Evolutionary conservation across 2,888 invertebrate genomes (phyloP).

Genomic region (Vesta saturnalis): DNA sequence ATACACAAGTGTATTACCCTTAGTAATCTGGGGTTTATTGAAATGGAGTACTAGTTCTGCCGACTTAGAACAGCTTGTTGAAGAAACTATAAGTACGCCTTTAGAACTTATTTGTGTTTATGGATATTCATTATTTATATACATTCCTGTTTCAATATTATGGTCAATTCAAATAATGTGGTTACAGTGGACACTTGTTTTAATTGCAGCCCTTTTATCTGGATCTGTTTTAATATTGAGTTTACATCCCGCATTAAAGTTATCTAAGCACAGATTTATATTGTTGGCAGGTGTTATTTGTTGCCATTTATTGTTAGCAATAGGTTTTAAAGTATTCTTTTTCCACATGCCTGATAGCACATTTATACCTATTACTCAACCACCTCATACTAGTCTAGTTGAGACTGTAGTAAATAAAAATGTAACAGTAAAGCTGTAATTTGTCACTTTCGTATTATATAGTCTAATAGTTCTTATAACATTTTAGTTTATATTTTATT

Average conservation of each 20-base stretch:
- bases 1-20: conserved; percentile 89
- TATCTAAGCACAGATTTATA: conserved; percentile 72
- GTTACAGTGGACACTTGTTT: conserved; percentile 89
- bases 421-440: not conserved
- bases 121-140: conserved; percentile 94
- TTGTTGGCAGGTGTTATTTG: conserved; percentile 74
- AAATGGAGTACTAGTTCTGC: conserved; percentile 79
- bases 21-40: conserved; percentile 83
- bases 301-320: conserved; percentile 84
- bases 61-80: conserved; percentile 73
- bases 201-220: conserved; percentile 83
- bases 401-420: not conserved
- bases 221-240: conserved; percentile 87
- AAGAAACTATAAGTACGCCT: conserved; percentile 72
- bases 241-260: conserved; percentile 78
- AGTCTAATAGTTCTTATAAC: too few relatives aligned
- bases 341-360: conserved; percentile 69
- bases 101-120: conserved; percentile 93
- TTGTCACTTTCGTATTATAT: too few relatives aligned
- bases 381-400: not conserved
- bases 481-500: too few relatives aligned
- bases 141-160: conserved; percentile 91
- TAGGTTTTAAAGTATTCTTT: conserved; percentile 87
- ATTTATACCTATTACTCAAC: conserved; percentile 1
- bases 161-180: conserved; percentile 86